These are phyloP conservation scores for Illadopsis cleaveri DNA, from an alignment of 2,113 vertebrate genomes.

Conservation along the genomic window DNA sequence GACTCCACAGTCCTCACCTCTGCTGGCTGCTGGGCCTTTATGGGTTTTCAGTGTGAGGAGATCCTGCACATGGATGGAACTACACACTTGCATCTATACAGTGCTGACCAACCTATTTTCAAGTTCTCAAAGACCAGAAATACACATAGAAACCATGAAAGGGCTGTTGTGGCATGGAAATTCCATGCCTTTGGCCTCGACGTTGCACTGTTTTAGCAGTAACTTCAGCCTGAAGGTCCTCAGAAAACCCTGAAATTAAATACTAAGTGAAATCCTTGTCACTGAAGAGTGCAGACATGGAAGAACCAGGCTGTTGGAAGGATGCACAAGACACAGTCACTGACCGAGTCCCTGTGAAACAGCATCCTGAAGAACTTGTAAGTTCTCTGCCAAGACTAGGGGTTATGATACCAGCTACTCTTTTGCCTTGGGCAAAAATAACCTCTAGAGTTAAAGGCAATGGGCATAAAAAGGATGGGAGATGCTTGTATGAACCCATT, in stretches of 20 bases:
- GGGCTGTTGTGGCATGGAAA: accelerated
- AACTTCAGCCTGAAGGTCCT: neutral
- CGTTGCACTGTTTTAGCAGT: neutral
- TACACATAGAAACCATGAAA: accelerated
- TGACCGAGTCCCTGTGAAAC: neutral
- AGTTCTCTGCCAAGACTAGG: neutral
- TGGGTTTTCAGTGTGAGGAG: neutral
- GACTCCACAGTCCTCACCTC: neutral
- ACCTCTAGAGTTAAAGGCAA: neutral
- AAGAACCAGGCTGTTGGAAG: neutral
- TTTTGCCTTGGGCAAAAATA: neutral
- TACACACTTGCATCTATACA: neutral
- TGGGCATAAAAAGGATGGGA: neutral
- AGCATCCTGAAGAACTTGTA: neutral
- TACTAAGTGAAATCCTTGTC: neutral
- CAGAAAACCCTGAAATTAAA: neutral
- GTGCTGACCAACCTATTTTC: neutral
- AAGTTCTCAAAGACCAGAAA: neutral
- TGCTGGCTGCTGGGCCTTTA: neutral
- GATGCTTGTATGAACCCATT: neutral
- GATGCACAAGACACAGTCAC: neutral
- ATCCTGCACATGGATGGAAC: neutral
- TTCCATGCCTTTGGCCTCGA: accelerated
- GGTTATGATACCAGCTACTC: neutral
- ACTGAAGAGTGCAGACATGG: accelerated